Evolutionary conservation across 2,113 vertebrate species (phyloP), one percentile per base, ranked within the genome.

Genomic region (Gobio gobio): DNA sequence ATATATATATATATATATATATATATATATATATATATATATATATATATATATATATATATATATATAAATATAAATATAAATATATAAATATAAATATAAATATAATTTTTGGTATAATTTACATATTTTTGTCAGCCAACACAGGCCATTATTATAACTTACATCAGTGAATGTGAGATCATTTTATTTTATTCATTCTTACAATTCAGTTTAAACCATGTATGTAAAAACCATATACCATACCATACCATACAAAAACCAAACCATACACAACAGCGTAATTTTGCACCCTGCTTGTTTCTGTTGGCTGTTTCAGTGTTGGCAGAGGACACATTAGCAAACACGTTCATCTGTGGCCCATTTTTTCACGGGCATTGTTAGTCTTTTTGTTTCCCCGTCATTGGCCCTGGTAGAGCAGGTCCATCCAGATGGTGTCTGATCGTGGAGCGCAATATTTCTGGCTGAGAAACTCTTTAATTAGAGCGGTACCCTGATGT

Each of bases 361-460:
- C 45, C 63, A 54, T 68, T 82, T 68, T 82, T 68, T 68, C 10
- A 24, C 9, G 29, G 51, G 61, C 63, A n/a, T 82, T 82, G 63
- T 82, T 68, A 54, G 79, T 54, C 45, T 82, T 82, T 82, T 82
- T 3, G 47, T 59, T 20, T 73, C 64, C 61, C 56, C 8, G 3
- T 73, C 70, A 74, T 63, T 80, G 58, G 78, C 45, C 72, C 33
- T 49, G 43, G 47, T 45, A 16, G 36, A 64, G 24, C 56, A 43
- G 54, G 70, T 87, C 10, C 54, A 26, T 51, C 49, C 29, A 73
- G 82, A 87, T 85, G 5, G 43, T 29, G 74, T 24, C 73, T 87
- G 49, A 85, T 70, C 2, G 43, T 78, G 86, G 16, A 58, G 77
- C 9, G 33, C 36, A 24, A 5, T 64, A 58, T 68, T 81, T 84